Conservation (phyloP, 2,113 vertebrate genomes). For the Oostethus manadensis region DNA sequence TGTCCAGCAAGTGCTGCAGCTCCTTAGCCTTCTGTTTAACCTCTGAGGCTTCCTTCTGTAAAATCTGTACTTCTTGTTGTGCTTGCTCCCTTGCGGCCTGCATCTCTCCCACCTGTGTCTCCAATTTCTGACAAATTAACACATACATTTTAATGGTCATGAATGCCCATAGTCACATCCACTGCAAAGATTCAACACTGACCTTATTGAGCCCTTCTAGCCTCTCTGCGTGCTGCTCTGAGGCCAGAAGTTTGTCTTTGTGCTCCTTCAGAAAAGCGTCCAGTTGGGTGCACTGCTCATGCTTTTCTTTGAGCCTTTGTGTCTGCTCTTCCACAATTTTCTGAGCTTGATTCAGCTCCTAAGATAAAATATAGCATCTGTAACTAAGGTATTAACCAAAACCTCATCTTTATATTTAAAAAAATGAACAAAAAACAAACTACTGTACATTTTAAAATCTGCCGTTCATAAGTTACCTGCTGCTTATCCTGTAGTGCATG, state of each 20-base stretch:
- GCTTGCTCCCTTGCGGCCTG: slow-evolving; percentile 76
- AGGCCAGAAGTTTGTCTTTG: slow-evolving; percentile 82
- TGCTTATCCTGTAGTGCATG: slow-evolving; percentile 96
- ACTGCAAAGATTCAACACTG: slow-evolving; percentile 28
- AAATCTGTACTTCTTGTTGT: slow-evolving; percentile 75
- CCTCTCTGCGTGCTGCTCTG: slow-evolving; percentile 84
- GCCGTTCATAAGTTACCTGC: slow-evolving; percentile 69
- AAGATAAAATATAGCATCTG: background rate
- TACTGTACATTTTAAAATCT: background rate
- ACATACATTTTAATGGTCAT: background rate
- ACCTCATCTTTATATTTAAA: background rate
- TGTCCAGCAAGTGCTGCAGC: slow-evolving; percentile 75
- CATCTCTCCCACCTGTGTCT: slow-evolving; percentile 77
- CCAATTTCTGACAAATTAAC: slow-evolving; percentile 79
- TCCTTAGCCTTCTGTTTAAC: slow-evolving; percentile 77
- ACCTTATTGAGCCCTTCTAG: slow-evolving; percentile 86
- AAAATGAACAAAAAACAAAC: background rate
- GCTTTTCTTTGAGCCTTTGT: slow-evolving; percentile 80
- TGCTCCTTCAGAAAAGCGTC: slow-evolving; percentile 84
- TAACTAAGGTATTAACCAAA: background rate
- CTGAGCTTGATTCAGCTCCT: slow-evolving; percentile 88
- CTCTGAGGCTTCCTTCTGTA: slow-evolving; percentile 75
- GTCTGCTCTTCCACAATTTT: slow-evolving; percentile 79
- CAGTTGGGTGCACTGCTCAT: slow-evolving; percentile 82
- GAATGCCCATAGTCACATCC: background rate